Conservation (phyloP, 2,113 vertebrate species). For the Sigmodon hispidus region DNA sequence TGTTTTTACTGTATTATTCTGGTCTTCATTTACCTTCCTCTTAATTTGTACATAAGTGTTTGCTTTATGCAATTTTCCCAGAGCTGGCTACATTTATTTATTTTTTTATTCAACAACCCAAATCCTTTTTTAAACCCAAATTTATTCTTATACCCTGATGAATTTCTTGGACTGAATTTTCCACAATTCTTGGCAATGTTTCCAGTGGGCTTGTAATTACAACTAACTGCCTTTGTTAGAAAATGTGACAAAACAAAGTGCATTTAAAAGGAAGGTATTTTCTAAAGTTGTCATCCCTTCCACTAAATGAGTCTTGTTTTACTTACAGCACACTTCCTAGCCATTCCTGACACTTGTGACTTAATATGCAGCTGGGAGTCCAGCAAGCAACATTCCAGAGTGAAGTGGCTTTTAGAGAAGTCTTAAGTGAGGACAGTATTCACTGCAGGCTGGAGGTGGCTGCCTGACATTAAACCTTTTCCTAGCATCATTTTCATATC, state of each 20-base stretch:
- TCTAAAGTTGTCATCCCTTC: background rate
- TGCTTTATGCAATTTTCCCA: constrained; percentile 18
- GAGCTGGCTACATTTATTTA: background rate
- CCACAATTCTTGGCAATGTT: background rate
- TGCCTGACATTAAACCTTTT: background rate
- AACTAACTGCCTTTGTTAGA: constrained; percentile 24
- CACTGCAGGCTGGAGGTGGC: background rate
- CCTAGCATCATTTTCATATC: background rate
- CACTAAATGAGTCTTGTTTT: background rate
- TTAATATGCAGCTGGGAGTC: background rate
- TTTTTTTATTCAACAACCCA: background rate
- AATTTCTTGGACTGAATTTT: constrained; percentile 14
- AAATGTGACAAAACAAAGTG: background rate
- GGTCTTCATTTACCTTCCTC: background rate
- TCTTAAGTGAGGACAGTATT: background rate
- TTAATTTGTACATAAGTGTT: background rate
- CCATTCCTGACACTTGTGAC: background rate
- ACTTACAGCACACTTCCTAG: background rate
- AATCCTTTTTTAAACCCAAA: constrained; percentile 33
- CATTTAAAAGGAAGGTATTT: background rate
- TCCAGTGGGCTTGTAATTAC: constrained; percentile 10
- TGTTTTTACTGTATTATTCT: background rate
- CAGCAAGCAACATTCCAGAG: background rate
- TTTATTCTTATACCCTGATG: constrained; percentile 19
- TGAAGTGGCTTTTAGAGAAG: background rate